Base-by-base conservation (phyloP, 2,797 vertebrate species). In the Phoxinus dragarum region DNA sequence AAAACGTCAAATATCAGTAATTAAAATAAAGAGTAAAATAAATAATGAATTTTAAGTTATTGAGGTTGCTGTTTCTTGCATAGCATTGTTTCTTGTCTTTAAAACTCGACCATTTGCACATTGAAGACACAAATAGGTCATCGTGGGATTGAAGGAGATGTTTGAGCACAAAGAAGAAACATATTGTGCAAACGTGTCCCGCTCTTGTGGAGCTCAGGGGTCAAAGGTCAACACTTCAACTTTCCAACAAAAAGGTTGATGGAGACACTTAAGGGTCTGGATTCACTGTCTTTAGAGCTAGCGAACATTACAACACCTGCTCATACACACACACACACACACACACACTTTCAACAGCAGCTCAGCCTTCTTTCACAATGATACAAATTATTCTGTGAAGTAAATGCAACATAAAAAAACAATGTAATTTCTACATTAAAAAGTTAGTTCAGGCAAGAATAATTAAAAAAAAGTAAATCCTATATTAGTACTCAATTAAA, bases 291-390 rank as follows among this genome's bases (percentile, higher is more conserved):
- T 42, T 72, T 73, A 82, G 68, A 82, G 68, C 38, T n/a, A 3
- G 21, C 1, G 23, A 56, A 56, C 67, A 82, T 61, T 72, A 34
- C 52, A 72, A 27, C 80, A 82, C 68, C 80, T 82, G 80, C 80
- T 72, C 9, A 0, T 8, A 3, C 42, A 10, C 42, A 44, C 42
- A 40, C 40, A 42, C 40, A 42, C 40, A 42, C 40, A 42, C 42
- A 44, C 42, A 11, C 42, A 44, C 42, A 44, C 42, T 42, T 42
- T 42, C 42, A 42, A 42, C 42, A 42, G 42, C 42, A 42, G 40
- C 40, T 38, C 36, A 38, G 36, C 36, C 36, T 38, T 38, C 36
- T 38, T 40, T 2, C 0, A 8, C 7, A 40, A 7, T 8, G 38
- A 40, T 40, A 40, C 8, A 40, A 40, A 40, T 40, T 0, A 40